A percentile compares a stretch with the other conserved stretches of the same genome.
phyloP scores from a whole-genome alignment of 2,797 vertebrate species.

The Nannoperca obscura region DNA sequence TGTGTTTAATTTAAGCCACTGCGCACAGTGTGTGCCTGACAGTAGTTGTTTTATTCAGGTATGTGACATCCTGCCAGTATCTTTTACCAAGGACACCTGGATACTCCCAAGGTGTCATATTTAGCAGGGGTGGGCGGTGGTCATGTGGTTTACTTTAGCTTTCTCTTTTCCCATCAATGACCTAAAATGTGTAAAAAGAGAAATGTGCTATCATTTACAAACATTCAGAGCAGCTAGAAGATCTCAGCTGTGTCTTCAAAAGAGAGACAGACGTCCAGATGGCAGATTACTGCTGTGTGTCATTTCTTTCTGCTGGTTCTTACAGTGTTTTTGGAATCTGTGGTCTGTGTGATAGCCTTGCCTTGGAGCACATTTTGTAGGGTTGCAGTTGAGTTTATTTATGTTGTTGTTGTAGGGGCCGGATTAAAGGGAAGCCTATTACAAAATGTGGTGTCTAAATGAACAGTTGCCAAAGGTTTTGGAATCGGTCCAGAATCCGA shows the following conservation, averaged over 20 bases:
- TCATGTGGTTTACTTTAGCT: conserved; percentile 12
- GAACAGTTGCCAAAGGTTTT: no score
- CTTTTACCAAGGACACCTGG: neutral
- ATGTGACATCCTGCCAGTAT: neutral
- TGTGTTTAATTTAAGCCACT: conserved; percentile 26
- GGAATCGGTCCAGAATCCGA: no score
- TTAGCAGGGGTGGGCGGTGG: conserved; percentile 5
- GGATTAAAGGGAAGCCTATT: neutral
- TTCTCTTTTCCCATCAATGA: neutral
- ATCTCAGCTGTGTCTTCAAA: neutral
- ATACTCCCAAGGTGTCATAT: conserved; percentile 6
- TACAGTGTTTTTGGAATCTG: neutral
- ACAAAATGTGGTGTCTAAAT: no score
- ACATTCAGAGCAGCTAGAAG: neutral
- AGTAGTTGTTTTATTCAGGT: conserved; percentile 4
- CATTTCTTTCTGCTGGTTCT: conserved; percentile 10
- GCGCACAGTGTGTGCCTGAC: neutral
- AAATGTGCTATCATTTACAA: neutral
- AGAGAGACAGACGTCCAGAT: conserved; percentile 16
- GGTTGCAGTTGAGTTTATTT: neutral
- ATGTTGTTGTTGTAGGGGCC: neutral
- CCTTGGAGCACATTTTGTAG: neutral
- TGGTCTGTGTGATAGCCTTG: neutral
- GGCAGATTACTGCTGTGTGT: neutral
- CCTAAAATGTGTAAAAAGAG: conserved; percentile 3